phyloP scores from a whole-genome alignment of 1,140 invertebrate genomes.

The Antheraea mylitta region DNA sequence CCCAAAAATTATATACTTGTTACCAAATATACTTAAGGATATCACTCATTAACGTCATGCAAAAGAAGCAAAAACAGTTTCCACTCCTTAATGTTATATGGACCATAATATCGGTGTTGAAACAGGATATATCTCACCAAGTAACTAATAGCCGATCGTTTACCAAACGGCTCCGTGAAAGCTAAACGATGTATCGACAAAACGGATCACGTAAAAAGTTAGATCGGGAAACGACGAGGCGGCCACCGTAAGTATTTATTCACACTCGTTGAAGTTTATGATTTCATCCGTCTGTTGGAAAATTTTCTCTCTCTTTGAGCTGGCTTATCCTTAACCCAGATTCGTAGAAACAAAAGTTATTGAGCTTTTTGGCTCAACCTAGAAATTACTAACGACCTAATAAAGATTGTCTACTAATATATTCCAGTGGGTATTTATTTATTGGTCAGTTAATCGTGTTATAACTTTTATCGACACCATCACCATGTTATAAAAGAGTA shows the following conservation, averaged over 20 bases:
- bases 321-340: not conserved
- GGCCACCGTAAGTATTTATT: not conserved
- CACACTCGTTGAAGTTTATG: not conserved
- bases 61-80: not conserved
- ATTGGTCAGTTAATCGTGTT: too few relatives aligned
- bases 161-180: not conserved
- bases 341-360: not conserved
- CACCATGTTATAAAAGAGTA: too few relatives aligned
- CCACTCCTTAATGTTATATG: not conserved
- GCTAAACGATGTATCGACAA: conserved; percentile 1
- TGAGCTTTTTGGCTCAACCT: too few relatives aligned
- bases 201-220: conserved; percentile 2
- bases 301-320: not conserved
- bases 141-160: conserved; percentile 4
- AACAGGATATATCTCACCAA: not conserved
- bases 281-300: not conserved
- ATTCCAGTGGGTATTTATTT: too few relatives aligned
- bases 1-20: too few relatives aligned
- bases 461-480: too few relatives aligned
- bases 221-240: not conserved
- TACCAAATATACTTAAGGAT: too few relatives aligned
- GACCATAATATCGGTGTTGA: not conserved
- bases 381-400: too few relatives aligned
- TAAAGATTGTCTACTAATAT: too few relatives aligned
- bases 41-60: too few relatives aligned